Base-by-base conservation (phyloP, 1,140 invertebrate species). In the Aphis gossypii region DNA sequence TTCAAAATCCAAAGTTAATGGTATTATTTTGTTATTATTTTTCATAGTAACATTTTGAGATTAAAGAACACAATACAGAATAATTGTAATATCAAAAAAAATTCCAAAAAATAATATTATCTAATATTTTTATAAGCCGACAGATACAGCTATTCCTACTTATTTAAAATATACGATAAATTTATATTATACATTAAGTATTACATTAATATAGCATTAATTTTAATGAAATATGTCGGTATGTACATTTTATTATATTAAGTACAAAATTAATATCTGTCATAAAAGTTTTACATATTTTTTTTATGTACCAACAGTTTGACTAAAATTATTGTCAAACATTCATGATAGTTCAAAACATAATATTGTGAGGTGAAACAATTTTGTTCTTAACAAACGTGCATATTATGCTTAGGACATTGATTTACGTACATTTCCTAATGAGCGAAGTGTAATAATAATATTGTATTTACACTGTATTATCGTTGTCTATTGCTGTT, bases 361-460 rank as follows among this genome's bases (percentile, higher is more conserved):
- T 6, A 54, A 38, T 38, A 54, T n/a, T 6, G 48, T 5, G 30
- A 4, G 44, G 8, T 14, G 1, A 20, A 30, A 35, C 25, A 82
- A 48, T 87, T 46, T 51, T 30, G 18, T 89, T 89, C 25, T 30
- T 1, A 68, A 90, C 23, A 44, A 30, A n/a, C 3, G 25, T 5
- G 2, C 21, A 11, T 35, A 30, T 11, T 88, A n/a, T 51, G 11
- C 51, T 51, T 23, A 20, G 38, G 23, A 60, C 23, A 68, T 68
- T 44, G 56, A 90, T 90, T 90, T 68, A 90, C 38, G 56, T 44
- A 23, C 41, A 30, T 68, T 90, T 90, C 54, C 44, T 68, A 90
- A 90, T 44, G 89, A 90, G 56, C 14, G 60, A 90, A n/a, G n/a
- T 54, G 87, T 88, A 23, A 46, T 86, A 84, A 25, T 25, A 84